These are phyloP conservation scores for Spongilla lacustris DNA, from an alignment of 37 sponge, comb jelly and placozoan genomes.

Conservation along the genomic window DNA sequence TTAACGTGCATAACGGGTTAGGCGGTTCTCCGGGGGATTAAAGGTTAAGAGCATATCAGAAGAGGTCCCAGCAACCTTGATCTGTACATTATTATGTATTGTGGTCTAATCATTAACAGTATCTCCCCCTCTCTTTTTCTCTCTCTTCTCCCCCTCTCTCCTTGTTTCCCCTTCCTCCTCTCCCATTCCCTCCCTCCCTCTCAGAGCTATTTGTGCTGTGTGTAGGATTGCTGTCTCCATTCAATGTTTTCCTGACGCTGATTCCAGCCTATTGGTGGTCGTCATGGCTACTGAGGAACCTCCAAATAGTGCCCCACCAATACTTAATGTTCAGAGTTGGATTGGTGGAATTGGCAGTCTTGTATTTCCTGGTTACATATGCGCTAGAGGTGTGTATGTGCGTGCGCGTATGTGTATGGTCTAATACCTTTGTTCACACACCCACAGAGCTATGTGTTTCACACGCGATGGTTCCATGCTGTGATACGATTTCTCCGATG, in stretches of 20 bases:
- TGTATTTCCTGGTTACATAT: slow-evolving; percentile 30
- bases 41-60: no score
- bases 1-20: no score
- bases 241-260: slow-evolving; percentile 43
- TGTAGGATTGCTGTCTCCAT: slow-evolving; percentile 21
- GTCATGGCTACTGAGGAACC: slow-evolving; percentile 20
- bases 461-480: slow-evolving; percentile 18
- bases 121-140: neutral
- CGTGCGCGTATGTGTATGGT: no score
- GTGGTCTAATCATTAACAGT: no score
- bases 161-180: neutral
- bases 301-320: slow-evolving; percentile 22
- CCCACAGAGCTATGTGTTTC: slow-evolving; percentile 53
- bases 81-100: no score
- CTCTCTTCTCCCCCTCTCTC: no score
- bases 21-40: no score
- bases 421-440: neutral
- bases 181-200: neutral
- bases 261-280: slow-evolving; percentile 41
- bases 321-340: slow-evolving; percentile 25
- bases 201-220: slow-evolving; percentile 28
- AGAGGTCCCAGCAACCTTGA: no score
- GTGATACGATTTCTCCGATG: slow-evolving; percentile 43
- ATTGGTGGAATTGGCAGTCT: slow-evolving; percentile 46
- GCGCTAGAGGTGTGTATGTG: slow-evolving; percentile 33